These are phyloP conservation scores for Drosophila ezoana DNA, from an alignment of 2,888 invertebrate species.

Conservation along the genomic window DNA sequence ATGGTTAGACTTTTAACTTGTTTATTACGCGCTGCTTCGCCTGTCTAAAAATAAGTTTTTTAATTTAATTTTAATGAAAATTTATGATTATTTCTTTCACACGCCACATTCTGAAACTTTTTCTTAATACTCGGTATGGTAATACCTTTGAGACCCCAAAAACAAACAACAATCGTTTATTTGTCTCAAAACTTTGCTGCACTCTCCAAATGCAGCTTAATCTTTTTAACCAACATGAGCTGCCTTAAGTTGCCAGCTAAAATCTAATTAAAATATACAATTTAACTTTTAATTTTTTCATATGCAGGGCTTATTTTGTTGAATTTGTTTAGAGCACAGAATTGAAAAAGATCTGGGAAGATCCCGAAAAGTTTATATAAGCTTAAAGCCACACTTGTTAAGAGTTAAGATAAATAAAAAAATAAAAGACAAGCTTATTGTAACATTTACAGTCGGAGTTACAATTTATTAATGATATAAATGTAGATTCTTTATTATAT, in stretches of 20 bases:
- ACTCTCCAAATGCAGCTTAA: slow-evolving; percentile 43
- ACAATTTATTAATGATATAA: no score
- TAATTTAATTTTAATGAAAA: slow-evolving; percentile 81
- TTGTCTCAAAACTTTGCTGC: slow-evolving; percentile 59
- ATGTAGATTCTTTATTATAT: no score
- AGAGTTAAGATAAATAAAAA: no score
- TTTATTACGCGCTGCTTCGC: slow-evolving; percentile 69
- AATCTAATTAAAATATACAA: no score
- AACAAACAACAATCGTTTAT: slow-evolving; percentile 45
- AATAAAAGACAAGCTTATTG: no score
- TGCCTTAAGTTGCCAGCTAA: not conserved
- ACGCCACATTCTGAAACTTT: slow-evolving; percentile 49
- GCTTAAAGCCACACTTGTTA: no score
- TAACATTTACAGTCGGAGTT: no score
- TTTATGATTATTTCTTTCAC: slow-evolving; percentile 79
- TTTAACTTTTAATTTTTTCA: no score
- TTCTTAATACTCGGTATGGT: not conserved
- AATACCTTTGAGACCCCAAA: slow-evolving; percentile 11
- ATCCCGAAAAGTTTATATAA: no score
- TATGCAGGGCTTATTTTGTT: no score
- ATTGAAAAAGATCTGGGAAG: no score
- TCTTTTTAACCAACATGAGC: slow-evolving; percentile 44
- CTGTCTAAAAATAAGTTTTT: slow-evolving; percentile 69
- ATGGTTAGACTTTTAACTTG: slow-evolving; percentile 84
- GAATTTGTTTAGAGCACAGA: no score